Conservation (phyloP, 2,797 vertebrate species). For the Periparus ater region DNA sequence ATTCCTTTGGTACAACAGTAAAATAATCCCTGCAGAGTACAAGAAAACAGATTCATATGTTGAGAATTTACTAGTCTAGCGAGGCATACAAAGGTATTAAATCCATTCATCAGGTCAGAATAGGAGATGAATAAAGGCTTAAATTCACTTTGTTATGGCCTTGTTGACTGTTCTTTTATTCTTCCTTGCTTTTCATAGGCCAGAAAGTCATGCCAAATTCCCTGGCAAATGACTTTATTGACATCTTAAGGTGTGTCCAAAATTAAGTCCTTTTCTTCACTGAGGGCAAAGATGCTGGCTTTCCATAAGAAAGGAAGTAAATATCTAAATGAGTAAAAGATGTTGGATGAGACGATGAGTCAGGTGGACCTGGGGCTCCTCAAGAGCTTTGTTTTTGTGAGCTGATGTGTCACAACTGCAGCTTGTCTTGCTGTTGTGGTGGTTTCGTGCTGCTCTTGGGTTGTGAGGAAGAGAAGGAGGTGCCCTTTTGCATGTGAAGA, state of each 20-base stretch:
- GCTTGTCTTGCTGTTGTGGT: not conserved
- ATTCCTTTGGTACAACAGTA: not conserved
- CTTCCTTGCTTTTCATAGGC: not conserved
- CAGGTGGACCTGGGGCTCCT: not conserved
- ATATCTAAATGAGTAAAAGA: not conserved
- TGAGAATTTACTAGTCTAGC: not conserved
- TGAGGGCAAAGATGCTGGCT: not conserved
- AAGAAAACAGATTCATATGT: fast-evolving
- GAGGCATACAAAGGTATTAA: not conserved
- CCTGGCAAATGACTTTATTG: constrained; percentile 4
- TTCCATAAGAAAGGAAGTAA: constrained; percentile 23
- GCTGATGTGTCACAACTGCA: not conserved
- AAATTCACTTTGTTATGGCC: not conserved
- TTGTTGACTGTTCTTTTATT: not conserved
- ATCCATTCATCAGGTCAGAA: not conserved
- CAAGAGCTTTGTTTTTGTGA: not conserved
- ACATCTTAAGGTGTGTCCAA: not conserved
- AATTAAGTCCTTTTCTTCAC: not conserved
- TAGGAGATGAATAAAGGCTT: not conserved
- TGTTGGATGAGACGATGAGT: not conserved
- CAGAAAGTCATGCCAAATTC: not conserved
- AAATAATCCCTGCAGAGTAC: not conserved
- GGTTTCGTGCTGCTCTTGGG: not conserved
- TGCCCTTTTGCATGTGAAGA: not conserved
- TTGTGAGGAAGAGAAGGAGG: not conserved